Evolutionary conservation across 1,140 invertebrate species (phyloP).

Genomic region (Apis cerana): DNA sequence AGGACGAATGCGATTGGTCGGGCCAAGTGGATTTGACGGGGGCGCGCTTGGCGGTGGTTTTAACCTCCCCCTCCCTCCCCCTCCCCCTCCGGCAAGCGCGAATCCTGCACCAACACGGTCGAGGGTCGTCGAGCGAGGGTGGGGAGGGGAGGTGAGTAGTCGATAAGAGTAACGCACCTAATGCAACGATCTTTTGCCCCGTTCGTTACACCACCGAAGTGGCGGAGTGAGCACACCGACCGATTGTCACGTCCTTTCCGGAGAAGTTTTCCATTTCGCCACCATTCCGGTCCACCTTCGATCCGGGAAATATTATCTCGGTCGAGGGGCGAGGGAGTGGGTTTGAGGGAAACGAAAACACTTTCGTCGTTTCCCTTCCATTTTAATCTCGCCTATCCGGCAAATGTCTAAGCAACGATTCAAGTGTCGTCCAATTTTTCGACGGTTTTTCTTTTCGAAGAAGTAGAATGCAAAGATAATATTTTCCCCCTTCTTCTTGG

Average conservation of each 20-base stretch:
- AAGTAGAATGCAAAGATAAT: not conserved
- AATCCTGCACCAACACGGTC: constrained; percentile 45
- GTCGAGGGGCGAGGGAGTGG: not conserved
- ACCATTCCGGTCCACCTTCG: not conserved
- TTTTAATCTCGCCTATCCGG: not conserved
- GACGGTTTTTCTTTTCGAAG: too few relatives aligned
- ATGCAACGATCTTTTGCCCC: constrained; percentile 36
- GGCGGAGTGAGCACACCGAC: constrained; percentile 25
- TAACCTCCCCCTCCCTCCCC: too few relatives aligned
- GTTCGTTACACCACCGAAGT: constrained; percentile 15
- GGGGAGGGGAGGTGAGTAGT: not conserved
- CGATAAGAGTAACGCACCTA: constrained; percentile 59
- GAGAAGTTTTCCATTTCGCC: constrained; percentile 31
- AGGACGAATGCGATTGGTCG: constrained; percentile 61
- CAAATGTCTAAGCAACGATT: not conserved
- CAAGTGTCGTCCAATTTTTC: not conserved
- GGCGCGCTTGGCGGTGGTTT: constrained; percentile 25
- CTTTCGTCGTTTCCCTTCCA: not conserved
- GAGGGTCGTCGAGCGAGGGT: constrained; percentile 40
- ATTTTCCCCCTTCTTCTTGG: too few relatives aligned
- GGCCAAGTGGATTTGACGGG: constrained; percentile 45
- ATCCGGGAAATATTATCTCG: constrained; percentile 31
- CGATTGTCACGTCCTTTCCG: not conserved
- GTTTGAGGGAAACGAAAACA: not conserved
- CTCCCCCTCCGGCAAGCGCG: not conserved